Conservation (phyloP, 2,888 invertebrate genomes). For the Lasioglossum malachurum region DNA sequence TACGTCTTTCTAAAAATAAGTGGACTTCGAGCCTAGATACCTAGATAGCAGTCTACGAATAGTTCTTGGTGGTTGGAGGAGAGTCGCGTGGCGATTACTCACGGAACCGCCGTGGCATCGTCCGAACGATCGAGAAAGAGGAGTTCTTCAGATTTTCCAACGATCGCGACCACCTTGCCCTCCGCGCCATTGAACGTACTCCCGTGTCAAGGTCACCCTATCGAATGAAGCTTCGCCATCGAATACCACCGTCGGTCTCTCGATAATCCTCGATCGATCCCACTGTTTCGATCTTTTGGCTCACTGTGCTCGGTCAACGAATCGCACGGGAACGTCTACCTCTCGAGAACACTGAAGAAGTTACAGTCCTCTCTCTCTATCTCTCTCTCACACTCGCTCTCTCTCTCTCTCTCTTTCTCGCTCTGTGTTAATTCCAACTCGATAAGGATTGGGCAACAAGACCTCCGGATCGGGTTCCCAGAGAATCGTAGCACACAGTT, state of each 20-base stretch:
- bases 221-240: not conserved
- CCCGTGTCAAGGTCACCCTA: constrained; percentile 46
- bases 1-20: constrained; percentile 85
- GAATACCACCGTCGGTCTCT: not conserved
- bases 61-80: constrained; percentile 75
- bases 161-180: not conserved
- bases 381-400: not conserved
- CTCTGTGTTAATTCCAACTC: no score
- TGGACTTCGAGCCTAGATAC: constrained; percentile 85
- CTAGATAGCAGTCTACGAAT: constrained; percentile 84
- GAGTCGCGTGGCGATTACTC: constrained; percentile 78
- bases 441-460: not conserved
- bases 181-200: not conserved
- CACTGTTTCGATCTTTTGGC: constrained; percentile 12
- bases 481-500: constrained; percentile 57
- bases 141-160: constrained; percentile 10
- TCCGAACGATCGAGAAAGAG: constrained; percentile 11
- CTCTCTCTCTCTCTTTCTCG: no score
- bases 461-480: not conserved
- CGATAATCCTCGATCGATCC: not conserved
- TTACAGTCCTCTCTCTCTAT: not conserved
- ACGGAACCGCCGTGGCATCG: constrained; percentile 22
- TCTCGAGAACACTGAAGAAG: not conserved
- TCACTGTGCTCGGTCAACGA: not conserved
- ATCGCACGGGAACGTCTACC: not conserved